Evolutionary conservation across 2,888 invertebrate species (phyloP).

Genomic region (Melitaea athalia): DNA sequence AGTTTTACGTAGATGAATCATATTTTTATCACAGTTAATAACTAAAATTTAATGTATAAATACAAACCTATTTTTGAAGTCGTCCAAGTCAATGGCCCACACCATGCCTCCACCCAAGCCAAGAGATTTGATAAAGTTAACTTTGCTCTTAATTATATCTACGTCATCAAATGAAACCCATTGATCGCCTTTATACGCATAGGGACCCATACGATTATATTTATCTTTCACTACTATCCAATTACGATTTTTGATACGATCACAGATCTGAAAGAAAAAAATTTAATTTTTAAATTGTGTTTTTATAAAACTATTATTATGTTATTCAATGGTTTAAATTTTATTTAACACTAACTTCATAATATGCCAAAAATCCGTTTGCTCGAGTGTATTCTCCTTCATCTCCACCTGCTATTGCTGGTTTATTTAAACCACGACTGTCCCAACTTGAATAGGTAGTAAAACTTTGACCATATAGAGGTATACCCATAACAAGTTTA

Average conservation of each 20-base stretch:
- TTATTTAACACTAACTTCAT: slow-evolving; percentile 83
- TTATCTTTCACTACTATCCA: slow-evolving; percentile 92
- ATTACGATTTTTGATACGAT: slow-evolving; percentile 88
- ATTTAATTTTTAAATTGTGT: neutral
- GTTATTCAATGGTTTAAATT: neutral
- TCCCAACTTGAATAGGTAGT: slow-evolving; percentile 81
- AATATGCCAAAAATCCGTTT: slow-evolving; percentile 93
- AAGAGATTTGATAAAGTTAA: slow-evolving; percentile 88
- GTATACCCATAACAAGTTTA: slow-evolving; percentile 94
- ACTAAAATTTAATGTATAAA: neutral
- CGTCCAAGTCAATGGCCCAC: slow-evolving; percentile 95
- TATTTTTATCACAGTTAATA: too few species aligned
- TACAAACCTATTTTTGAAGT: slow-evolving; percentile 86
- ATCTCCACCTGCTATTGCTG: slow-evolving; percentile 89
- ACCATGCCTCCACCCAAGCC: slow-evolving; percentile 94
- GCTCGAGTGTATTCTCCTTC: slow-evolving; percentile 93
- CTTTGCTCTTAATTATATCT: slow-evolving; percentile 89
- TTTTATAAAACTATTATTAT: neutral
- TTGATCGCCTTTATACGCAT: slow-evolving; percentile 92
- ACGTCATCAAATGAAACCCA: slow-evolving; percentile 96
- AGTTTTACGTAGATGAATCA: too few species aligned
- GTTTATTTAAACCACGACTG: slow-evolving; percentile 85
- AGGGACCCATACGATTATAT: slow-evolving; percentile 91
- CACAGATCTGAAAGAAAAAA: slow-evolving; percentile 86
- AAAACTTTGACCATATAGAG: slow-evolving; percentile 94